Evolutionary conservation across 2,113 vertebrate species (phyloP), one percentile per base, ranked within the genome.

Genomic region (Uria lomvia): DNA sequence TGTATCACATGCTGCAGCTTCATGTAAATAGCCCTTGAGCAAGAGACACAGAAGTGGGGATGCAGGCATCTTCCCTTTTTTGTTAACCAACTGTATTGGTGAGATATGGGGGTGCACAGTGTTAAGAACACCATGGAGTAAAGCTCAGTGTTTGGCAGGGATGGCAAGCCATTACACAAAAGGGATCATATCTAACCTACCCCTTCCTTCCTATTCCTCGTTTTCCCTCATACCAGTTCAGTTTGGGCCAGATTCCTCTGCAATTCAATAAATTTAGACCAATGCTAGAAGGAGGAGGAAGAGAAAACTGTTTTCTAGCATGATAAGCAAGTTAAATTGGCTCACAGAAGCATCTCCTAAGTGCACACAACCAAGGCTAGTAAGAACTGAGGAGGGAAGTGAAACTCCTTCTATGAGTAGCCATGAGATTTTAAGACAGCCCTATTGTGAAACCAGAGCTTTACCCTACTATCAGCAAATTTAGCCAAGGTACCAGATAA

Each of bases 291-390:
- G 42, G 8, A 63, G 10, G 12, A 34, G 15, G 43, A 63, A 40
- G 26, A 23, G 26, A 0, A 21, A n/a, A 9, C 21, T 23, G 11
- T 21, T n/a, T 62, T 70, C 24, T 26, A 56, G 40, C 18, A 5
- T 1, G 1, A 21, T n/a, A 21, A 45, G 19, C 0, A 4, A 43
- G 20, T 62, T 68, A 72, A 75, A 59, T 0, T 42, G 22, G 26
- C 30, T 73, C 67, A 80, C 29, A 63, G 53, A 53, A 60, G 27
- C 58, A 83, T 36, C 67, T 75, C 27, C 23, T 18, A 26, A 72
- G 36, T 2, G 20, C 2, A 7, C 49, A 56, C 4, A 59, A 60
- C 22, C 62, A 55, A 63, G 42, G 5, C 52, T 17, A 24, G 36
- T 1, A 3, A 56, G 50, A 79, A 58, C 4, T 52, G n/a, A 95